Conservation (phyloP, 2,888 invertebrate species). For the Eristalis pertinax region DNA sequence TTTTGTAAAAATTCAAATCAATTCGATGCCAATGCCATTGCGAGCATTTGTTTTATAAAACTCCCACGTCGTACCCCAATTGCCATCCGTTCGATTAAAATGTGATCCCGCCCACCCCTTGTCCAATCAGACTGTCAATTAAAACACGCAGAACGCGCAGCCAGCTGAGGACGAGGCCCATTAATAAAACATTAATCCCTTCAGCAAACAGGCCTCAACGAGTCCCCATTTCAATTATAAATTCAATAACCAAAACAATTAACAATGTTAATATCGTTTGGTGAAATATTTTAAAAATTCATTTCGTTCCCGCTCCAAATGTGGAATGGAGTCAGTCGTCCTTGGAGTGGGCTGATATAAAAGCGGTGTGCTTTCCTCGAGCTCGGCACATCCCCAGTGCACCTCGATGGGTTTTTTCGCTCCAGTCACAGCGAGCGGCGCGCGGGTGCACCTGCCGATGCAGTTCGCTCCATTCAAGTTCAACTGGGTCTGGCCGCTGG, state of each 20-base stretch:
- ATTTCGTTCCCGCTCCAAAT: conserved; percentile 17
- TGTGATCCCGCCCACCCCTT: too few relatives aligned
- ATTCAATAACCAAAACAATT: conserved; percentile 62
- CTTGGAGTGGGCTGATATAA: neutral
- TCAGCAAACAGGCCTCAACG: conserved; percentile 29
- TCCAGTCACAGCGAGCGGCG: conserved; percentile 38
- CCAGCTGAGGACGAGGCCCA: conserved; percentile 3
- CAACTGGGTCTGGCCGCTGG: conserved; percentile 70
- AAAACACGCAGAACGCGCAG: neutral
- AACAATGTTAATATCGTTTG: conserved; percentile 43
- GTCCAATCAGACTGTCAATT: conserved; percentile 22
- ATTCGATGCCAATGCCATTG: neutral
- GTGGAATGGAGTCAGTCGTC: conserved; percentile 22
- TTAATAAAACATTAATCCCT: conserved; percentile 60
- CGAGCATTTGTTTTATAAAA: neutral
- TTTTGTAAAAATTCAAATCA: neutral
- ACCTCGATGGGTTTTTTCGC: conserved; percentile 11
- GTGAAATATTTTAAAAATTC: conserved; percentile 49
- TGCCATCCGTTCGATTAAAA: neutral
- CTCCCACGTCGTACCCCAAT: neutral
- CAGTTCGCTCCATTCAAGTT: conserved; percentile 60
- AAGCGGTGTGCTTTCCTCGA: neutral
- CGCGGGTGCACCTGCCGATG: conserved; percentile 25
- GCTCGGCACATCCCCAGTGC: too few relatives aligned
- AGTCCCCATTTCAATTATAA: conserved; percentile 57